Conservation (phyloP, 2,888 invertebrate species). For the Eurytoma adleriae region DNA sequence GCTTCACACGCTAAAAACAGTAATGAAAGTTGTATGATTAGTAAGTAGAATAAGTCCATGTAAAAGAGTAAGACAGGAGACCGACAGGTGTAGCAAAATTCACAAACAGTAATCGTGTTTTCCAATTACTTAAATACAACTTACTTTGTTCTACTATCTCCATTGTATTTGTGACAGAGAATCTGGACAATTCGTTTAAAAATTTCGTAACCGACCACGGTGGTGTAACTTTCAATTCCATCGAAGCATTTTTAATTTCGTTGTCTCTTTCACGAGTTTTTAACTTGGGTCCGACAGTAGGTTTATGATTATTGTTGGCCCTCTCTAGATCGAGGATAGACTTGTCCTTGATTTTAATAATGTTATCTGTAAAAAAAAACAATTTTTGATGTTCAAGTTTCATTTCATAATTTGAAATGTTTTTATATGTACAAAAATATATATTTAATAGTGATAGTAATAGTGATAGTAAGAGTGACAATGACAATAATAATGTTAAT, state of each 20-base stretch:
- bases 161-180: not conserved
- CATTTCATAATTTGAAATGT: no score
- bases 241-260: not conserved
- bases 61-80: no score
- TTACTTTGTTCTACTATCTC: not conserved
- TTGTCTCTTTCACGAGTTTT: constrained; percentile 6
- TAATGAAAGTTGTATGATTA: not conserved
- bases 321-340: not conserved
- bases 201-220: not conserved
- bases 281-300: not conserved
- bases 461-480: no score
- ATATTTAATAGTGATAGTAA: no score
- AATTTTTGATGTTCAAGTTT: no score
- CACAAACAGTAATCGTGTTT: not conserved
- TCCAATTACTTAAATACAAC: no score
- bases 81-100: not conserved
- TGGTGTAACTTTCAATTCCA: not conserved
- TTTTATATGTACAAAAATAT: no score
- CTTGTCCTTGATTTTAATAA: constrained; percentile 5
- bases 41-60: no score
- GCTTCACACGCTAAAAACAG: no score
- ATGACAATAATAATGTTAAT: no score
- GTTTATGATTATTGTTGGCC: not conserved
- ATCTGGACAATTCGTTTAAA: not conserved
- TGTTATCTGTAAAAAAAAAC: not conserved